Conservation (phyloP, 37 sponge, comb jelly and placozoan species). For the Beroe ovata region DNA sequence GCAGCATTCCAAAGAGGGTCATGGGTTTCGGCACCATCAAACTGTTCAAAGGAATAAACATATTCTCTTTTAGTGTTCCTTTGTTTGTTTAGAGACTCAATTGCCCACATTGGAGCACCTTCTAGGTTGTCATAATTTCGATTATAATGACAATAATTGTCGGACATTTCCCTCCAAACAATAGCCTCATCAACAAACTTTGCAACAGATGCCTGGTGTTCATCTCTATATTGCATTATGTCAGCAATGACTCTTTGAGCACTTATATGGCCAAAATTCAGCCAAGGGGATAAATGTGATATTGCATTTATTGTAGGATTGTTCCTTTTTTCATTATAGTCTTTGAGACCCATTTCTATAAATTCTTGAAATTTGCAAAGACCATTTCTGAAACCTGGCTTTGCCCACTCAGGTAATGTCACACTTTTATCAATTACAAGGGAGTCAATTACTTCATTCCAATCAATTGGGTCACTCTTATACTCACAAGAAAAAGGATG, state of each 20-base stretch:
- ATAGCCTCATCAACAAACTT: constrained; percentile 71
- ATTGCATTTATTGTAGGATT: constrained; percentile 67
- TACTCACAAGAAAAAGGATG: neutral
- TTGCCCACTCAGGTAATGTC: constrained; percentile 19
- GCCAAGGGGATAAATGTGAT: constrained; percentile 69
- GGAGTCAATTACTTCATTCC: constrained; percentile 15
- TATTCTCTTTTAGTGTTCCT: constrained; percentile 67
- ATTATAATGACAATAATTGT: constrained; percentile 73
- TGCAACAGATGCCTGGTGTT: constrained; percentile 31
- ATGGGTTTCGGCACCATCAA: constrained; percentile 70
- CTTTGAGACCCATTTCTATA: neutral
- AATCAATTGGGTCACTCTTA: neutral
- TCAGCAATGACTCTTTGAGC: constrained; percentile 65
- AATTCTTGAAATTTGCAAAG: constrained; percentile 54
- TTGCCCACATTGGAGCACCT: constrained; percentile 70
- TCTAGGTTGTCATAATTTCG: constrained; percentile 69
- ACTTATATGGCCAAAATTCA: constrained; percentile 70
- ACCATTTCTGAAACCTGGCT: constrained; percentile 66
- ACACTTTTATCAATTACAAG: constrained; percentile 67
- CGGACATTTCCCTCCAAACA: constrained; percentile 69
- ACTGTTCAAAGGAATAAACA: constrained; percentile 69
- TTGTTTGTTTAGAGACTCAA: constrained; percentile 62
- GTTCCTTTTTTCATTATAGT: constrained; percentile 65
- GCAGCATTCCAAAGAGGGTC: constrained; percentile 76
- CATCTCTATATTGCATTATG: constrained; percentile 15